These are phyloP conservation scores for Latrodectus hesperus DNA, from an alignment of 2,888 invertebrate genomes.

Conservation along the genomic window DNA sequence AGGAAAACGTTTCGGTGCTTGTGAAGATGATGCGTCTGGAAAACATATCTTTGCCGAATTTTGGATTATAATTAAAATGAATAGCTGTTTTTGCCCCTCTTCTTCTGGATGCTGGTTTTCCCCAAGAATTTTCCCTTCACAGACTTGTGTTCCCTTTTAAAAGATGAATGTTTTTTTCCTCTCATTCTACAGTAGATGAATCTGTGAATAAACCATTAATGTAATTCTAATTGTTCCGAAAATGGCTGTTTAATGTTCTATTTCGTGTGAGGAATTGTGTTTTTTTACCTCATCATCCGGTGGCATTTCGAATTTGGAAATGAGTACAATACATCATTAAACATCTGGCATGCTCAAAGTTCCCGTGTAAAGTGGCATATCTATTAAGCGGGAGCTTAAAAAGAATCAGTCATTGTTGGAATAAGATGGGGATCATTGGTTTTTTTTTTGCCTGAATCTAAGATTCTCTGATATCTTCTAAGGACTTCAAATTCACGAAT, in stretches of 20 bases:
- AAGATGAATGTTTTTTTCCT: not conserved
- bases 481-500: too few species aligned
- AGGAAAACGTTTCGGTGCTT: conserved; percentile 33
- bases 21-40: conserved; percentile 17
- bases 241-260: conserved; percentile 1
- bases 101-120: not conserved
- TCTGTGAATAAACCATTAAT: not conserved
- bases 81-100: conserved; percentile 46
- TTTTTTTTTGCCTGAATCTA: too few species aligned
- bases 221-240: not conserved
- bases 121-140: not conserved
- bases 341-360: not conserved
- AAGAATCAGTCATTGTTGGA: too few species aligned
- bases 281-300: not conserved
- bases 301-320: not conserved
- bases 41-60: conserved; percentile 33
- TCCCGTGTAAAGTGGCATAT: too few species aligned
- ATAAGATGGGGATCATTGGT: too few species aligned
- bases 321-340: not conserved
- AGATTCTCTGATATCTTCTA: too few species aligned
- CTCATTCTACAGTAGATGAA: not conserved
- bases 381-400: too few species aligned
- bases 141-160: not conserved
- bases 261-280: not conserved
- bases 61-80: conserved; percentile 63